Evolutionary conservation across 2,113 vertebrate species (phyloP), one percentile per base, ranked within the genome.

Genomic region (Protobothrops flavoviridis): DNA sequence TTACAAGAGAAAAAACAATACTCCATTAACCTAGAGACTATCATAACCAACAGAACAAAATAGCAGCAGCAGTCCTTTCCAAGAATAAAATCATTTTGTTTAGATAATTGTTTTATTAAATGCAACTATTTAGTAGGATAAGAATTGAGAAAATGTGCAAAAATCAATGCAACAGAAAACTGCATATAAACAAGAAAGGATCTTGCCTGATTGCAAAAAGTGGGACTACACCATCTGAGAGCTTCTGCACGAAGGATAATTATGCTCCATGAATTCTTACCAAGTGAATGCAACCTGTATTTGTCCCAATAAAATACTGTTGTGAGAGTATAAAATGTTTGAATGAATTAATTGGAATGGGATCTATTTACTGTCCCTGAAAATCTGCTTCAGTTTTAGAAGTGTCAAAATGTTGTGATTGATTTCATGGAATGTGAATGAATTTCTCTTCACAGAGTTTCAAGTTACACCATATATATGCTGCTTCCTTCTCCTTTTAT

Each of bases 181-280:
- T 4, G 59, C 3, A 64, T 90, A 43, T 1, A 12, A 55, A 7
- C 8, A 7, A 52, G 33, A 20, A 56, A 87, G 43, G 48, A 17
- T 17, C 59, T 50, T 69, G 48, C 24, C 29, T 95, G 24, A 93
- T 93, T 92, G 92, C 69, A 55, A 86, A 91, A 43, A 94, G 33
- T 15, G 24, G 29, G 13, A 50, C 39, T 55, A 33, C 74, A 39
- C 64, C 85, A 43, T 53, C 26, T 50, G 50, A 55, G 8, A 88
- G 92, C 29, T 26, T 55, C 48, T 39, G 13, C 86, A 2, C 1
- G 87, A 90, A 57, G 17, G 57, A 92, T 94, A 92, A 94, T 69
- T 69, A 69, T 94, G 64, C 88, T 69, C 81, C 64, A 87, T 94
- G 88, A 94, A 94, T 90, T 92, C 90, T 94, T 17, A 85, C 59